Conservation (phyloP, 1,140 invertebrate species). For the Apis laboriosa region DNA sequence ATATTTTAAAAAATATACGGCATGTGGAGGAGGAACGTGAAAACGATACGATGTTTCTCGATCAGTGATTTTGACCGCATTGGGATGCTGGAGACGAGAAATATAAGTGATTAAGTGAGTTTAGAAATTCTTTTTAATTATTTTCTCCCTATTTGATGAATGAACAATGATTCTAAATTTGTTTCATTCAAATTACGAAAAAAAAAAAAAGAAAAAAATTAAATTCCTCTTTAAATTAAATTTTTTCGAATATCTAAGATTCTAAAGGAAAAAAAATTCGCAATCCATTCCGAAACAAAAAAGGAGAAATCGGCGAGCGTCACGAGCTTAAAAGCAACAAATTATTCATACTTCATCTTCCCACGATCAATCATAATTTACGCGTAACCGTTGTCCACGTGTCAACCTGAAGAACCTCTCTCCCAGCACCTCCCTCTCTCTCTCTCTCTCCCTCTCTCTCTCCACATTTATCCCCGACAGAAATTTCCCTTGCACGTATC, state of each 20-base stretch:
- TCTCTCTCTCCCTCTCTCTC: too few species aligned
- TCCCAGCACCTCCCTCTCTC: too few species aligned
- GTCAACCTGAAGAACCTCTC: neutral
- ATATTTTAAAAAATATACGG: conserved; percentile 4
- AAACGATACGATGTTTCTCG: neutral
- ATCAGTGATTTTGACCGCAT: conserved; percentile 13
- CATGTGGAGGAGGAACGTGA: neutral
- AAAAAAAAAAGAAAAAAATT: too few species aligned
- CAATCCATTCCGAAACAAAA: neutral
- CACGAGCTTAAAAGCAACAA: neutral
- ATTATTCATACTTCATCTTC: neutral
- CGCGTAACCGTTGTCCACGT: neutral
- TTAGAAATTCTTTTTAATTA: neutral
- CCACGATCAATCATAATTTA: neutral
- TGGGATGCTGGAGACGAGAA: too few species aligned
- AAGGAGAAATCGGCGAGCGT: neutral
- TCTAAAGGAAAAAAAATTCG: too few species aligned
- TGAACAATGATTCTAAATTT: too few species aligned
- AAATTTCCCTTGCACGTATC: neutral
- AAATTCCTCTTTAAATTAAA: too few species aligned
- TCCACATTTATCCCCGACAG: neutral
- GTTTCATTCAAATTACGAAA: too few species aligned
- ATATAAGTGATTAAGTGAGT: too few species aligned
- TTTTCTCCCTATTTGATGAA: too few species aligned
- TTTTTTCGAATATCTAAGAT: too few species aligned